Evolutionary conservation across 2,113 vertebrate species (phyloP).

Genomic region (Heptranchias perlo): DNA sequence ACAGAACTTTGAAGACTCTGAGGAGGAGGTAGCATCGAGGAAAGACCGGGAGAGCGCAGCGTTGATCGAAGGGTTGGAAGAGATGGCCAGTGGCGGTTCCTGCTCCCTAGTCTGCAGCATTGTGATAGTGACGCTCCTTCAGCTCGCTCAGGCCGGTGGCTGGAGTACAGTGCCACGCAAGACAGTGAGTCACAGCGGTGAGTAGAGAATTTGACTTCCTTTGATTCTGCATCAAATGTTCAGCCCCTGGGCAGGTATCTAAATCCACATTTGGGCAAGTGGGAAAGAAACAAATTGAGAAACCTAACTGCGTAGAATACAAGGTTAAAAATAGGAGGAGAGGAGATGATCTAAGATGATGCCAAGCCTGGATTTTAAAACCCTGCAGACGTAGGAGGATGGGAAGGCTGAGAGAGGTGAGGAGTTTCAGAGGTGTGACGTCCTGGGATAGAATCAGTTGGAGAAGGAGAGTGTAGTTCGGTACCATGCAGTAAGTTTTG

Average conservation of each 20-base stretch:
- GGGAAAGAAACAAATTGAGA: neutral
- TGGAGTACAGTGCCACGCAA: conserved; percentile 14
- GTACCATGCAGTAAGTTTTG: neutral
- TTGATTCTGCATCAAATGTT: neutral
- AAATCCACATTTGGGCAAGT: neutral
- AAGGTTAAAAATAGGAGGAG: neutral
- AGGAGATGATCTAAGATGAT: neutral
- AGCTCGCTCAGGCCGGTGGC: neutral
- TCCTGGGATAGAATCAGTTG: neutral
- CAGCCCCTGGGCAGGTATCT: neutral
- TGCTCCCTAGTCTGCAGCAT: too few relatives aligned
- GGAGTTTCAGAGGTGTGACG: neutral
- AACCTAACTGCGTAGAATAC: neutral
- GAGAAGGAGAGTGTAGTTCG: neutral
- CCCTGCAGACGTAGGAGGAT: neutral
- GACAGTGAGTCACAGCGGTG: neutral
- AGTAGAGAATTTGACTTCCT: neutral
- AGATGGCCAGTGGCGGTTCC: neutral
- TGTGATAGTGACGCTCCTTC: neutral
- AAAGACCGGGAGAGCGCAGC: too few relatives aligned
- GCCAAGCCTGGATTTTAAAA: neutral
- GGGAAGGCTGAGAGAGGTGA: neutral
- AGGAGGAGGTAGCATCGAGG: too few relatives aligned
- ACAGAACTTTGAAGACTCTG: neutral
- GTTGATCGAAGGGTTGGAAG: neutral